Evolutionary conservation across 2,888 invertebrate genomes (phyloP).

Genomic region (Pristionchus arcanus): DNA sequence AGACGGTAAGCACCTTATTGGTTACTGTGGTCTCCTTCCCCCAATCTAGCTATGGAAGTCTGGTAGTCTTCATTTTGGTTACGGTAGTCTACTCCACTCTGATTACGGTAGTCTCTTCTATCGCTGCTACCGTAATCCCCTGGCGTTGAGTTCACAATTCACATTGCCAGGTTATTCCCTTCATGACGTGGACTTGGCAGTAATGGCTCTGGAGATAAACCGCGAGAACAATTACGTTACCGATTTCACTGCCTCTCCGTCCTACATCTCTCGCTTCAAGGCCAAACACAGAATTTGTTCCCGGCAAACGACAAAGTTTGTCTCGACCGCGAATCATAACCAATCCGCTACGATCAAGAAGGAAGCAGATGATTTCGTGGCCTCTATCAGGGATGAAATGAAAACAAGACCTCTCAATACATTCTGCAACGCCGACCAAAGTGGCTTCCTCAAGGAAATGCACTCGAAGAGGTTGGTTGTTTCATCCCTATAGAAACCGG

Average conservation of each 20-base stretch:
- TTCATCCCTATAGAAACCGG: no score
- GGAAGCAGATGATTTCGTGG: neutral
- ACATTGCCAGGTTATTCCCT: neutral
- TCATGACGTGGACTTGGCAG: neutral
- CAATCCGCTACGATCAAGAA: neutral
- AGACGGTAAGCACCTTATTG: neutral
- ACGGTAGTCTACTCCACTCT: neutral
- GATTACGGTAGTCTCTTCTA: no score
- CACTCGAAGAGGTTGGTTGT: neutral
- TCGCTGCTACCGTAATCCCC: neutral
- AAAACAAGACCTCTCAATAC: no score
- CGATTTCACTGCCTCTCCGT: neutral
- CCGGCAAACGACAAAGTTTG: neutral
- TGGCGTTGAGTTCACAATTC: neutral
- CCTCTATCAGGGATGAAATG: neutral
- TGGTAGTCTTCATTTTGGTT: no score
- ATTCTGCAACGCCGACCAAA: slow-evolving; percentile 20
- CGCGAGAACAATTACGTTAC: neutral
- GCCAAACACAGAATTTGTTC: neutral
- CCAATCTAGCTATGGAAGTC: no score
- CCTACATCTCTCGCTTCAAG: neutral
- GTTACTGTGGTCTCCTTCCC: no score
- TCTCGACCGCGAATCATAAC: neutral
- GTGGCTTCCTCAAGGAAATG: no score
- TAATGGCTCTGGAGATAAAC: neutral